Conservation (phyloP, 2,888 invertebrate species). For the Catocala nupta region DNA sequence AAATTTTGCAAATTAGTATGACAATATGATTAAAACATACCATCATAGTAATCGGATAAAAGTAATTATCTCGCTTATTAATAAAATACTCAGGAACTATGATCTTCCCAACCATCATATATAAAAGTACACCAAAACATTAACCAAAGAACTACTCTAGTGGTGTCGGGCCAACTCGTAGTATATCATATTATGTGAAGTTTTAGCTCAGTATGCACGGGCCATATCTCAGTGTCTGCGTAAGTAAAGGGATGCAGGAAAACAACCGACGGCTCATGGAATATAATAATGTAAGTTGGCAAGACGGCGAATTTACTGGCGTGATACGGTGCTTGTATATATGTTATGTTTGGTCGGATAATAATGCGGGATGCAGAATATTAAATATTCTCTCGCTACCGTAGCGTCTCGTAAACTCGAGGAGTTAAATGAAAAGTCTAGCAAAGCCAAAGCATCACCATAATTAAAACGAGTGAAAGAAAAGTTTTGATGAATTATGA, state of each 20-base stretch:
- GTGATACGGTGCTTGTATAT: slow-evolving; percentile 10
- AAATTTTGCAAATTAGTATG: too few relatives aligned
- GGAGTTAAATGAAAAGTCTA: too few relatives aligned
- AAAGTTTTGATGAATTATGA: too few relatives aligned
- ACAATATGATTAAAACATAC: too few relatives aligned
- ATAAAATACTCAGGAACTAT: too few relatives aligned
- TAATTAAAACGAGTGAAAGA: too few relatives aligned
- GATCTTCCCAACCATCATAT: too few relatives aligned
- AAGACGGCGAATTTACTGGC: slow-evolving; percentile 19
- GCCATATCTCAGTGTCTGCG: slow-evolving; percentile 51
- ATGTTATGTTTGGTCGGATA: slow-evolving; percentile 2
- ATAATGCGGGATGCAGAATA: slow-evolving; percentile 5
- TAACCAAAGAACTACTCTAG: background rate
- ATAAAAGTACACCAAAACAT: too few relatives aligned
- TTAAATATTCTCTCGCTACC: background rate
- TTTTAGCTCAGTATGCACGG: slow-evolving; percentile 48
- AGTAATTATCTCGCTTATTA: too few relatives aligned
- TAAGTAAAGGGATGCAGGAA: slow-evolving; percentile 51
- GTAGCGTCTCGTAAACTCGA: too few relatives aligned
- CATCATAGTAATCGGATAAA: too few relatives aligned
- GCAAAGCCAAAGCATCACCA: too few relatives aligned
- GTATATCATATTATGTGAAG: slow-evolving; percentile 41
- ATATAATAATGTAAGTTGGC: slow-evolving; percentile 51
- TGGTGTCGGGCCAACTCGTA: slow-evolving; percentile 21
- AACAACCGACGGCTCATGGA: slow-evolving; percentile 51